Conservation (phyloP, 2,888 invertebrate genomes). For the Euspilapteryx auroguttella region DNA sequence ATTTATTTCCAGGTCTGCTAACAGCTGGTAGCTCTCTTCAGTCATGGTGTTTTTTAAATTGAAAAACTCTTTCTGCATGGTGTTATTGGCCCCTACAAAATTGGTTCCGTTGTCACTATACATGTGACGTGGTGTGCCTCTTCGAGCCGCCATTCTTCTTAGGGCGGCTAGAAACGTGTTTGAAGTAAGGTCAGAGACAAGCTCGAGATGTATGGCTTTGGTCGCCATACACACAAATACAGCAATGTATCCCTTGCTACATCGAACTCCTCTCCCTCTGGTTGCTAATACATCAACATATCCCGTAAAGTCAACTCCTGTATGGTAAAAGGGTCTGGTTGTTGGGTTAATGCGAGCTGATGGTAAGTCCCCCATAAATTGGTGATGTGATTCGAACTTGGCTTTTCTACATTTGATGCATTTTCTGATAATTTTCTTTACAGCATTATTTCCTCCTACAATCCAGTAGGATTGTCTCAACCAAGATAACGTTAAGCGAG, state of each 20-base stretch:
- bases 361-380: constrained; percentile 1
- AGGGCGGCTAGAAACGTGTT: constrained; percentile 8
- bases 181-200: constrained; percentile 7
- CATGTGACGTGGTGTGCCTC: constrained; percentile 3
- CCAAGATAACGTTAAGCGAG: constrained; percentile 1
- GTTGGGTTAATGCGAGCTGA: neutral
- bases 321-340: neutral
- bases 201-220: constrained; percentile 8
- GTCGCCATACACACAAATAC: constrained; percentile 2
- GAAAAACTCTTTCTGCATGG: constrained; percentile 1
- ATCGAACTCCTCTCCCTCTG: too few species aligned
- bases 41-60: neutral
- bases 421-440: constrained; percentile 4
- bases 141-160: constrained; percentile 4
- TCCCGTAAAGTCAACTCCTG: constrained; percentile 1
- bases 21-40: neutral
- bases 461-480: constrained; percentile 3
- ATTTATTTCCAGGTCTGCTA: constrained; percentile 1
- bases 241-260: constrained; percentile 2
- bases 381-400: neutral
- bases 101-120: constrained; percentile 8
- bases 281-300: neutral
- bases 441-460: constrained; percentile 1
- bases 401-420: constrained; percentile 7
- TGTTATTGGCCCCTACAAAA: constrained; percentile 2